Evolutionary conservation across 1,140 invertebrate genomes (phyloP).

Genomic region (Drosophila athabasca): DNA sequence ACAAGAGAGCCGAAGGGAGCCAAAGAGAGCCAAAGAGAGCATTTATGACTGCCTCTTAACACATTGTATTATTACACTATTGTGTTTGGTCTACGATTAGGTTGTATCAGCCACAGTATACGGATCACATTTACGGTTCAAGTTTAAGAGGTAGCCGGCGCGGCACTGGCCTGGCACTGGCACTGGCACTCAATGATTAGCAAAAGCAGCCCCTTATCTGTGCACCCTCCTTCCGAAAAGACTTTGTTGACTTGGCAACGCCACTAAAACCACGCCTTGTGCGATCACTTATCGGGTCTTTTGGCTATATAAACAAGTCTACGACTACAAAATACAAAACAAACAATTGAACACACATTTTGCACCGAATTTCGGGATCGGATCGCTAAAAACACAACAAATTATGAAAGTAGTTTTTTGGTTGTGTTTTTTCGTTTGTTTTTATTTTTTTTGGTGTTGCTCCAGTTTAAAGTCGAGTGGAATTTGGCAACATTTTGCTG

Average conservation of each 20-base stretch:
- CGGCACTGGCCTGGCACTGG: too few species aligned
- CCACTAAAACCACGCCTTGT: too few species aligned
- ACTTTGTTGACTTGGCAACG: constrained; percentile 23
- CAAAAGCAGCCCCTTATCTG: constrained; percentile 21
- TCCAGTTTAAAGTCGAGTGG: constrained; percentile 26
- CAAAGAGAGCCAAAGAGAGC: too few species aligned
- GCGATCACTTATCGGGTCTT: too few species aligned
- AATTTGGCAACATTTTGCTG: constrained; percentile 36
- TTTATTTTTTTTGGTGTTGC: background rate
- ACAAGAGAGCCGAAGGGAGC: too few species aligned
- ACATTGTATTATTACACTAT: too few species aligned
- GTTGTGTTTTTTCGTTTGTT: background rate
- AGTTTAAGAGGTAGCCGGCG: constrained; percentile 18
- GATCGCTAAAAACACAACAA: constrained; percentile 6
- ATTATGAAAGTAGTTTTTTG: constrained; percentile 44
- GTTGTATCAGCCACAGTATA: background rate
- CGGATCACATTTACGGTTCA: constrained; percentile 6
- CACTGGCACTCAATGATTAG: constrained; percentile 11
- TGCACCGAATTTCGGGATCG: background rate
- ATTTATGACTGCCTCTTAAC: too few species aligned
- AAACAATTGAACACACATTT: constrained; percentile 4
- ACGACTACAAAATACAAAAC: background rate
- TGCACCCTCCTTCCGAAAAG: background rate
- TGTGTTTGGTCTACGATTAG: too few species aligned
- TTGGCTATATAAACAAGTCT: constrained; percentile 11